Base-by-base conservation (phyloP, 1,140 invertebrate genomes). In the Drosophila oshimai region DNA sequence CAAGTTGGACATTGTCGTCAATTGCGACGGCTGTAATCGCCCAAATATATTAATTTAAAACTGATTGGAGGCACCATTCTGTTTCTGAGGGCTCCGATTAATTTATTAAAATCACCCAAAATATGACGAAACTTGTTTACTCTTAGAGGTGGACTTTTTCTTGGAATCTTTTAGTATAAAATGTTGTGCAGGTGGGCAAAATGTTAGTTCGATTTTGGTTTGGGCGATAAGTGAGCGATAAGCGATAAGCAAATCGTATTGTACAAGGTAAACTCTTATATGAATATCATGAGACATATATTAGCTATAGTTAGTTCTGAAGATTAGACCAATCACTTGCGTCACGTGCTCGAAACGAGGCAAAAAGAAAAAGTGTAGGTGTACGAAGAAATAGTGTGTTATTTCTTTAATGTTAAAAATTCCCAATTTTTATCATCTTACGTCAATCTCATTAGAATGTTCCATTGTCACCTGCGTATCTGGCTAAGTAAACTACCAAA, bases 11-110 rank as follows among this genome's bases (percentile, higher is more conserved):
- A 49, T 81, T 75, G 76, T 81, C 74, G 74, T 84, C 80, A 74
- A 74, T 57, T 46, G 76, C 17, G 31, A 24, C 1, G 28, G 13
- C 34, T 15, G 24, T 65, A 65, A 64, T 74, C 65, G 33, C 20
- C 10, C 49, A 65, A 72, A 61, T 64, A 72, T 83, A 83, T 84
- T 86, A 72, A 86, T 84, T 84, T 74, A 74, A 79, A 83, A 79
- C 54, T 67, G 77, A 83, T 81, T 83, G 78, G 58, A 51, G 34
- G 34, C 45, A 34, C 37, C 9, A 46, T 31, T 46, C 24, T 13
- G 2, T 15, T 55, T 41, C 13, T 15, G 3, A 5, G 13, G 41
- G 20, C 18, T 22, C 46, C 51, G 71, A 51, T 70, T 84, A 65
- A 86, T 86, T 75, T 76, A 73, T 80, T 80, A 86, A 55, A 86